Evolutionary conservation across 92 coral and sea anemone species (phyloP).

Genomic region (Blastomussa wellsi): DNA sequence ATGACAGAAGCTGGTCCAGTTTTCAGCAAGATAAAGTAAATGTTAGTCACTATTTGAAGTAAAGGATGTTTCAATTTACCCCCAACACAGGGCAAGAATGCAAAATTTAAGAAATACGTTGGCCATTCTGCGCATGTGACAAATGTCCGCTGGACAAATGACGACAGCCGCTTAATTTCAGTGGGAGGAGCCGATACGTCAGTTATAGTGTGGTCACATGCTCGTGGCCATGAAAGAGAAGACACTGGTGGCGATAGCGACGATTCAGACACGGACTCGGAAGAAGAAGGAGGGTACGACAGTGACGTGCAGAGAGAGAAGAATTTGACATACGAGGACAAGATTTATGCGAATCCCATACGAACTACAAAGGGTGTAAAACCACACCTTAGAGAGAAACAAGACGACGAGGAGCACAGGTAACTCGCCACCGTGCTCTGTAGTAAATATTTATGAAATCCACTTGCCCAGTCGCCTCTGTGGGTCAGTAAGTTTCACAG

Average conservation of each 20-base stretch:
- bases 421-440: background rate
- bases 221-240: slow-evolving; percentile 71
- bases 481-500: too few species aligned
- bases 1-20: too few species aligned
- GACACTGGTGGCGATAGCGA: slow-evolving; percentile 95
- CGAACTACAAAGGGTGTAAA: slow-evolving; percentile 90
- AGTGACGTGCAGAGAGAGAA: slow-evolving; percentile 95
- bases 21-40: background rate
- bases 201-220: slow-evolving; percentile 95
- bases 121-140: slow-evolving; percentile 99
- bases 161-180: slow-evolving; percentile 86
- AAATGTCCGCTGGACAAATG: slow-evolving; percentile 97
- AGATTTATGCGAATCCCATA: slow-evolving; percentile 92
- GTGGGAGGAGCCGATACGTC: slow-evolving; percentile 99
- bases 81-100: slow-evolving; percentile 78
- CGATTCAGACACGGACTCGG: slow-evolving; percentile 96
- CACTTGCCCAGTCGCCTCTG: too few species aligned
- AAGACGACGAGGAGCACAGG: slow-evolving; percentile 81
- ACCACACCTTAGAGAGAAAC: slow-evolving; percentile 86
- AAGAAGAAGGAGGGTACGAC: slow-evolving; percentile 98
- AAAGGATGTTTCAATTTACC: background rate
- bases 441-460: too few species aligned
- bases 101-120: slow-evolving; percentile 93
- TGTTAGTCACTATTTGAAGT: background rate
- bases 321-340: slow-evolving; percentile 90